Percentiles rank a stretch among this genome's conserved stretches.
Evolutionary conservation across 2,888 invertebrate genomes (phyloP).

Genomic region (Erannis defoliaria): DNA sequence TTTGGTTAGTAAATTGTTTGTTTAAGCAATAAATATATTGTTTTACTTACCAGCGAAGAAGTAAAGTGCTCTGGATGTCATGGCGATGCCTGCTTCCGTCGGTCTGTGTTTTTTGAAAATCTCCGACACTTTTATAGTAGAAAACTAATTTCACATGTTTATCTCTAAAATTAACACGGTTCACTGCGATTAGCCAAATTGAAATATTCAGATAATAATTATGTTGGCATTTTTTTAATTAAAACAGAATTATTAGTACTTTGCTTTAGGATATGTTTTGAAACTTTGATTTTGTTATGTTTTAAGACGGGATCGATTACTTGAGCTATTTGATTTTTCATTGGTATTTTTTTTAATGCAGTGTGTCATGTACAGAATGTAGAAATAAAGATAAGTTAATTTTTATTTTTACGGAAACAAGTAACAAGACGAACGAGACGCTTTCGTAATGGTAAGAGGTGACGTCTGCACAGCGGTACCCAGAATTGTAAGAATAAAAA

Average conservation of each 20-base stretch:
- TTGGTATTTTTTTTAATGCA: no score
- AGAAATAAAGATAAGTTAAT: no score
- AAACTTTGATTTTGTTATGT: slow-evolving; percentile 2
- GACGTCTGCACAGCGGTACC: no score
- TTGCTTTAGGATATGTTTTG: neutral
- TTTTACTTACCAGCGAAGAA: slow-evolving; percentile 58
- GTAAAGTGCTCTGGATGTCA: slow-evolving; percentile 38
- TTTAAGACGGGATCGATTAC: neutral
- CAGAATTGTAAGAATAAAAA: no score
- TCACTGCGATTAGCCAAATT: slow-evolving; percentile 11
- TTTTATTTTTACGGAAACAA: no score
- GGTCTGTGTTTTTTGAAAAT: slow-evolving; percentile 37
- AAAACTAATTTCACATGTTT: slow-evolving; percentile 13
- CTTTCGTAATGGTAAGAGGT: no score
- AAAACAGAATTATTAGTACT: slow-evolving; percentile 4
- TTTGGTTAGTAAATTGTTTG: no score
- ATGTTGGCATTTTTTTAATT: neutral
- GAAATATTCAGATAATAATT: slow-evolving; percentile 7
- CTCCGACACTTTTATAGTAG: slow-evolving; percentile 27
- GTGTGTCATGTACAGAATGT: no score
- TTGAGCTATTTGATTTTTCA: no score
- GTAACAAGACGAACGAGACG: no score
- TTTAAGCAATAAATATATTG: no score
- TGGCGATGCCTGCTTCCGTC: slow-evolving; percentile 28
- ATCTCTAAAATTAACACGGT: slow-evolving; percentile 4